These are phyloP conservation scores for Petaurus breviceps DNA, from an alignment of 2,113 vertebrate genomes.

Conservation along the genomic window DNA sequence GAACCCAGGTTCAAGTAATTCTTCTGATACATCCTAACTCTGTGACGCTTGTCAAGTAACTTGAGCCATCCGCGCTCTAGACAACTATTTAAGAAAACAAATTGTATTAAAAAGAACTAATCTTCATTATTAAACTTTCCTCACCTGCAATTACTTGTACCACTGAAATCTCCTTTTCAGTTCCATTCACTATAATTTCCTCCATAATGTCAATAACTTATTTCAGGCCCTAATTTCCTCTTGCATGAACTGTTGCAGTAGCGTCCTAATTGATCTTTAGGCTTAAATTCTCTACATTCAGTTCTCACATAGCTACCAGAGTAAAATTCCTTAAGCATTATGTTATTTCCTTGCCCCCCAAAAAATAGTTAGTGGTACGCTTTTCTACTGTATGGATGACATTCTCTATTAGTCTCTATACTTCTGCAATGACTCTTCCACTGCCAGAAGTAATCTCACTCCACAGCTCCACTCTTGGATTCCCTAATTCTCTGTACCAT, in stretches of 20 bases:
- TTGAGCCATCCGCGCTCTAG: background rate
- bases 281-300: background rate
- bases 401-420: background rate
- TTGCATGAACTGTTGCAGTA: background rate
- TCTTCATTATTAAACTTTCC: background rate
- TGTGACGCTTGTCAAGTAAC: background rate
- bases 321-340: background rate
- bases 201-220: background rate
- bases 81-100: background rate
- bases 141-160: background rate
- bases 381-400: background rate
- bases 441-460: background rate
- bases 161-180: background rate
- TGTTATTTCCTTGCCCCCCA: no score
- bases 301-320: background rate
- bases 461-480: background rate
- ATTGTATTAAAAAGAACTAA: background rate
- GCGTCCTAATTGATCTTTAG: background rate
- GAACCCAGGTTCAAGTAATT: background rate
- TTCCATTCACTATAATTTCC: background rate
- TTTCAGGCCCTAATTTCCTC: background rate
- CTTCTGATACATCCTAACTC: background rate
- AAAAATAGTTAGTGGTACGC: no score
- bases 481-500: background rate
- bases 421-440: background rate